A percentile compares a stretch with the other conserved stretches of the same genome.
Conservation (phyloP, 2,797 vertebrate species). For the Mus minutoides region DNA sequence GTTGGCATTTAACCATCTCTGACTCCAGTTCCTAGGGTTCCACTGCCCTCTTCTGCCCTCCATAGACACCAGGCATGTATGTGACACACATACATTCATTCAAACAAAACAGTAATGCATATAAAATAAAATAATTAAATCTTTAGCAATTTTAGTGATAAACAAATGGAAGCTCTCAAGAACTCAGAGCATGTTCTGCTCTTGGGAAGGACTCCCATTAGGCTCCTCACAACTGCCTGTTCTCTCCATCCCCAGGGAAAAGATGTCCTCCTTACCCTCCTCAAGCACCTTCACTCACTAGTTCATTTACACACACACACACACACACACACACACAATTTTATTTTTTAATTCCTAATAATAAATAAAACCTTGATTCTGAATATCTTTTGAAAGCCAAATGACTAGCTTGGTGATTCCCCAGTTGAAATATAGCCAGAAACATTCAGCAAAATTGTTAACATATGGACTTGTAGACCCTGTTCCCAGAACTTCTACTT, state of each 20-base stretch:
- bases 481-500: background rate
- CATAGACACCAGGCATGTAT: background rate
- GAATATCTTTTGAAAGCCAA: background rate
- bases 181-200: background rate
- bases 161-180: background rate
- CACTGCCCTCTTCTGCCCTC: background rate
- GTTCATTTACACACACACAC: background rate
- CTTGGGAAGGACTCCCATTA: background rate
- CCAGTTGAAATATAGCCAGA: background rate
- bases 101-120: background rate
- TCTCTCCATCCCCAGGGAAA: background rate
- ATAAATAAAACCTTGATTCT: constrained; percentile 11
- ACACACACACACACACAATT: background rate
- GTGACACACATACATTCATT: no score
- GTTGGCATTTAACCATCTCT: background rate
- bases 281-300: no score
- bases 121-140: background rate
- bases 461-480: background rate
- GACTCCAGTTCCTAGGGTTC: background rate
- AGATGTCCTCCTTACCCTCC: no score
- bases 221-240: background rate
- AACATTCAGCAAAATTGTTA: constrained; percentile 22
- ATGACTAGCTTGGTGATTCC: background rate
- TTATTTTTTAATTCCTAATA: background rate
- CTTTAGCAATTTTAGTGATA: background rate